These are phyloP conservation scores for Chironomus striatipennis DNA, from an alignment of 1,140 invertebrate genomes.

Conservation along the genomic window DNA sequence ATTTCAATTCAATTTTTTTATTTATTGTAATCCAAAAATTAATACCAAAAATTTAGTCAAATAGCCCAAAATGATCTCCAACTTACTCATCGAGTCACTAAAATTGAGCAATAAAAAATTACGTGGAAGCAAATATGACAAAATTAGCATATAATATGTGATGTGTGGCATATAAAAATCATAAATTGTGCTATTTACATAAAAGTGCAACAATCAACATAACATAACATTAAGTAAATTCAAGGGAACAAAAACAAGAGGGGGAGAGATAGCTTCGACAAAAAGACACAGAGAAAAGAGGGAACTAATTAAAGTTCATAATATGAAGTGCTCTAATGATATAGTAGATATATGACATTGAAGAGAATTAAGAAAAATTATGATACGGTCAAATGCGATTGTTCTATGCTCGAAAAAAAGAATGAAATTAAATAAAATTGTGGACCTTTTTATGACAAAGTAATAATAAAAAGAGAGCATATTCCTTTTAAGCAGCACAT, in stretches of 20 bases:
- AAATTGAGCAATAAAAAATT: no score
- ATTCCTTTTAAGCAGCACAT: no score
- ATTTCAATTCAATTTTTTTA: no score
- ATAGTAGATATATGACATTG: background rate
- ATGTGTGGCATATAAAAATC: slow-evolving; percentile 11
- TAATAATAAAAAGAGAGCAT: no score
- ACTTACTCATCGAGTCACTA: background rate
- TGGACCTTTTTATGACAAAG: no score
- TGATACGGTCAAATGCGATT: background rate
- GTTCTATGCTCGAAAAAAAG: no score
- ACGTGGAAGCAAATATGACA: slow-evolving; percentile 10
- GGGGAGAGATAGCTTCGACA: background rate
- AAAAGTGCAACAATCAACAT: slow-evolving; percentile 22
- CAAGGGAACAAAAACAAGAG: no score
- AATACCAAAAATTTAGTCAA: no score
- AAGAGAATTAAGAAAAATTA: background rate
- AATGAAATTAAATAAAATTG: no score
- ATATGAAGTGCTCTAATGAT: slow-evolving; percentile 7
- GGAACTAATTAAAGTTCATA: slow-evolving; percentile 7
- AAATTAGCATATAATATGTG: slow-evolving; percentile 20
- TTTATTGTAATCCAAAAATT: no score
- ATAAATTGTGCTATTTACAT: slow-evolving; percentile 19
- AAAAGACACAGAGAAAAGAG: background rate
- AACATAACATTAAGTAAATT: no score
- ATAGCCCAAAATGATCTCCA: background rate